Evolutionary conservation across 1,140 invertebrate genomes (phyloP), one percentile per base, ranked within the genome.

Genomic region (Fopius arisanus): DNA sequence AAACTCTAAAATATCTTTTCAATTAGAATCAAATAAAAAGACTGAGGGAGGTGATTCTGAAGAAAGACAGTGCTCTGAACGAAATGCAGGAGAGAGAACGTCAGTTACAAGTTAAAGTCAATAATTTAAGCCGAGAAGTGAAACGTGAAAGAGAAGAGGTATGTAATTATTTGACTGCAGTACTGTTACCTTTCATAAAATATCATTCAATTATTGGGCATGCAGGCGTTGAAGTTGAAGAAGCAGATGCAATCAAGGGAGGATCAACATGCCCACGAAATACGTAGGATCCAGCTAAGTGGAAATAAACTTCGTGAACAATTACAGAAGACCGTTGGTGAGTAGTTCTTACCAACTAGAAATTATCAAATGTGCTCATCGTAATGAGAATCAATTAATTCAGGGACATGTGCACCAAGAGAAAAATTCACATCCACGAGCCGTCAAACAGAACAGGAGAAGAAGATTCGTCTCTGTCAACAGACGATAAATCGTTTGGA

Each of bases 181-280:
- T 41, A 68, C 10, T n/a, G 21, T 43, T 19, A 66, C 21, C 23
- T 65, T 63, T 54, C 21, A 19, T 26, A 26, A 69, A 68, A 70
- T 31, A 9, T 66, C 48, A 48, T 21, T 23, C 54, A 33, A 69
- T 63, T 29, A 70, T 70, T 65, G 65, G 2, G 12, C 33, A 33
- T 67, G 21, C 16, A 82, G 81, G 71, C 65, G 21, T 23, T 68
- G 9, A 82, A 82, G 43, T 66, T 82, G 43, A 75, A 67, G 31
- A 82, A 82, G 74, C 80, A 81, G 68, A 66, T 74, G 7, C 78
- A 77, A n/a, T 82, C 80, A 0, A 81, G 79, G 69, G 76, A 82
- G n/a, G 59, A 29, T 75, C 80, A 81, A 69, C 80, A 82, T 43
- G 70, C 79, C 16, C 81, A 82, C 9, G 77, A 81, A 68, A 12